Conservation (phyloP, 2,888 invertebrate species). For the Callyntrura guangdongensis region DNA sequence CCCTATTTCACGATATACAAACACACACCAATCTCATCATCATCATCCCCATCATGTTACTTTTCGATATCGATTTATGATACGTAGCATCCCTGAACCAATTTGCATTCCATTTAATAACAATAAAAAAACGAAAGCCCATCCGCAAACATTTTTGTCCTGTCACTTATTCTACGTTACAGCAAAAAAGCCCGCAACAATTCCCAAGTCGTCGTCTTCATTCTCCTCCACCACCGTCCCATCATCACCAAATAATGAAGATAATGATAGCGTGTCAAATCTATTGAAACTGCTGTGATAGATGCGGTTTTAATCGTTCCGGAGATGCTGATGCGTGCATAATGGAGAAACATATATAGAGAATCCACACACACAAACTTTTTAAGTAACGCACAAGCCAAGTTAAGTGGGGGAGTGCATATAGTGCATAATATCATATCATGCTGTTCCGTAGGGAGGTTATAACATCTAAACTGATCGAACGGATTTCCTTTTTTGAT, state of each 20-base stretch:
- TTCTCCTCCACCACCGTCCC: not conserved
- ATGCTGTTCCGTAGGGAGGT: constrained; percentile 16
- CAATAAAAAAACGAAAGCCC: too few species aligned
- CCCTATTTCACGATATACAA: not conserved
- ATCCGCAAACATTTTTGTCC: not conserved
- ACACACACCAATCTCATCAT: constrained; percentile 21
- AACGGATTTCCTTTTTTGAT: not conserved
- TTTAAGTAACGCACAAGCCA: not conserved
- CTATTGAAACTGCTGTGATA: constrained; percentile 21
- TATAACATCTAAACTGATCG: not conserved
- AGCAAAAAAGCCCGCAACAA: not conserved
- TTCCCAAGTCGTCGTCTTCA: constrained; percentile 12
- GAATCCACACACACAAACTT: not conserved
- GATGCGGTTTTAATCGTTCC: constrained; percentile 55
- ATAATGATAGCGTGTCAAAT: constrained; percentile 69
- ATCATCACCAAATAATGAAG: constrained; percentile 46
- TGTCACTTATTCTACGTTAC: not conserved
- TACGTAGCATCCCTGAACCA: not conserved
- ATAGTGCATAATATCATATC: too few species aligned
- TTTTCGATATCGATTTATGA: constrained; percentile 35
- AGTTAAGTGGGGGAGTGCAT: not conserved
- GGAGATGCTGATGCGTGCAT: constrained; percentile 44
- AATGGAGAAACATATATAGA: not conserved
- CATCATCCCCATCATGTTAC: not conserved
- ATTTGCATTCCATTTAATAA: constrained; percentile 67